Evolutionary conservation across 2,797 vertebrate genomes (phyloP).

Genomic region (Ceryle rudis): DNA sequence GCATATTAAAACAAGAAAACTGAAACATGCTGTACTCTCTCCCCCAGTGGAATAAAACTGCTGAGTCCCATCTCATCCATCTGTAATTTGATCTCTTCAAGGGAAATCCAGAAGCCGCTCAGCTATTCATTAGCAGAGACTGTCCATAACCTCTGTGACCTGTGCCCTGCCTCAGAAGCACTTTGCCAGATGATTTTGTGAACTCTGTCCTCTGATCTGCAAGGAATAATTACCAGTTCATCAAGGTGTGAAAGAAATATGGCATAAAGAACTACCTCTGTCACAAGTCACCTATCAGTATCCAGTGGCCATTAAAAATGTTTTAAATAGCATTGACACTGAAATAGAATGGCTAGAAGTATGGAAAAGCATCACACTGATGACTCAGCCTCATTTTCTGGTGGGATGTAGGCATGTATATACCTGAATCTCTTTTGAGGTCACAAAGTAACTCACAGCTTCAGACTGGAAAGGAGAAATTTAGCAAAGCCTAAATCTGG

Average conservation of each 20-base stretch:
- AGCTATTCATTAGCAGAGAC: neutral
- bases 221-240: neutral
- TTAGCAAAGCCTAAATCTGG: neutral
- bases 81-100: neutral
- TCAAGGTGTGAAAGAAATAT: neutral
- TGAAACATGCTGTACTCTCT: neutral
- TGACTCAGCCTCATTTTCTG: neutral
- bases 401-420: neutral
- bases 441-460: neutral
- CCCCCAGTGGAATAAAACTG: neutral
- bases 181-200: neutral
- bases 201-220: neutral
- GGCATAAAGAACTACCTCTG: neutral
- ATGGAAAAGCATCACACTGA: neutral
- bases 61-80: neutral
- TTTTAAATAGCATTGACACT: neutral
- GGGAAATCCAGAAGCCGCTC: neutral
- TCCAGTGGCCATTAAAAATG: neutral
- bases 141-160: neutral
- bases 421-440: neutral
- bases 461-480: neutral
- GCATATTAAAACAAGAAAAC: neutral
- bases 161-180: neutral
- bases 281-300: neutral
- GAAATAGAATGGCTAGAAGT: neutral